Conservation (phyloP, 1,140 invertebrate genomes). For the Eupristina koningsbergeri region DNA sequence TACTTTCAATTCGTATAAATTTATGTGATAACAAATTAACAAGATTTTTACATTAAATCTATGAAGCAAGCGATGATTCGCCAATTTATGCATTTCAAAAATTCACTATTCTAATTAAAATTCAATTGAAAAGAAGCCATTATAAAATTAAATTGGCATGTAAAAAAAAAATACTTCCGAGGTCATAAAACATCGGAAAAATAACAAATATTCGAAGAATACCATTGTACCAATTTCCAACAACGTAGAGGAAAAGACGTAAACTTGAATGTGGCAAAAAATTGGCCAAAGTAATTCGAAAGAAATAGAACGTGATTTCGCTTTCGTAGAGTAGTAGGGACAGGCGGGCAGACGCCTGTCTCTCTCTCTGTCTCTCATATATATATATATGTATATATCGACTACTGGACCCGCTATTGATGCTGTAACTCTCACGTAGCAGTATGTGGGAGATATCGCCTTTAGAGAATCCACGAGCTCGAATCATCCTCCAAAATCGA, state of each 20-base stretch:
- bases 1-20: too few relatives aligned
- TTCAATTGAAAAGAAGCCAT: too few relatives aligned
- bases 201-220: not conserved
- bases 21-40: too few relatives aligned
- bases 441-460: slow-evolving; percentile 31
- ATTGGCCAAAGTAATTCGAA: slow-evolving; percentile 26
- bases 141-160: not conserved
- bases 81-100: too few relatives aligned
- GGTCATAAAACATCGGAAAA: not conserved
- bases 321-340: slow-evolving; percentile 14
- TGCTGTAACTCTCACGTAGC: slow-evolving; percentile 22
- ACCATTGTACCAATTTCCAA: slow-evolving; percentile 6
- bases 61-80: too few relatives aligned
- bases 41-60: too few relatives aligned
- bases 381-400: too few relatives aligned
- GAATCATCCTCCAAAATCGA: slow-evolving; percentile 41
- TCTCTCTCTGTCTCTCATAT: too few relatives aligned
- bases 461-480: slow-evolving; percentile 12
- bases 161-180: not conserved
- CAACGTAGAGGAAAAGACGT: not conserved
- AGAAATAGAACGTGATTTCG: slow-evolving; percentile 47
- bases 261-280: slow-evolving; percentile 22
- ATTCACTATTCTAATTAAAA: too few relatives aligned
- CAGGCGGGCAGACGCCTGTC: not conserved
- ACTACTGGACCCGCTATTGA: not conserved